Base-by-base conservation (phyloP, 2,113 vertebrate genomes). In the Himantopus leucocephalus region DNA sequence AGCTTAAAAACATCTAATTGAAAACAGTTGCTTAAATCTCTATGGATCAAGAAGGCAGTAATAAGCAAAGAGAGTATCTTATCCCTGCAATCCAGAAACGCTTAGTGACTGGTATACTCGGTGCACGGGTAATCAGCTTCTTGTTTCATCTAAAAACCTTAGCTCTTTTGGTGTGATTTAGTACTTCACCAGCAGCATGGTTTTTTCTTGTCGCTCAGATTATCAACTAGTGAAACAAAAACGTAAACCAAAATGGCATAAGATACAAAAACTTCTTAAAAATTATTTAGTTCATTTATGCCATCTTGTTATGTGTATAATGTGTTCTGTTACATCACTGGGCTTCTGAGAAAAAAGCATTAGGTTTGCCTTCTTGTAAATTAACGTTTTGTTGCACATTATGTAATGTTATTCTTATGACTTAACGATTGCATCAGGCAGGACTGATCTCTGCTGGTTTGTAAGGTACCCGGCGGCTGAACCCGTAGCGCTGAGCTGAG, bases 11-110 rank as follows among this genome's bases (percentile, higher is more conserved):
- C 97, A 95, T 98, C 97, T 98, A 98, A 98, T 98, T 98, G 98
- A 97, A 98, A 98, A 97, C 98, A 98, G 98, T 98, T 98, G 97
- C 97, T 97, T 98, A 98, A 98, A 98, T 98, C 97, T 98, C 97
- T 97, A 94, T 98, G 98, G 98, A 98, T 98, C 97, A 98, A 97
- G 98, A 92, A 97, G 92, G 92, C 96, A 94, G 92, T 97, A 97
- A 97, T 98, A 98, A 98, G 97, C 97, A 96, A 94, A 95, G 95
- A 97, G 97, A 97, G 95, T 97, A 97, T 97, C 98, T 98, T 98
- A 98, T 98, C 97, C 97, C 94, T 96, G 32, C 95, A 97, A 98
- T 98, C 98, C 96, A 95, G 92, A 95, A 97, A 92, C 30, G 80
- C 91, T 97, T 98, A 96, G 97, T 81, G 87, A 82, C 97, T 94